A percentile compares a stretch with the other conserved stretches of the same genome.
Conservation (phyloP, 1,140 invertebrate genomes). For the Drosophila setifemur region DNA sequence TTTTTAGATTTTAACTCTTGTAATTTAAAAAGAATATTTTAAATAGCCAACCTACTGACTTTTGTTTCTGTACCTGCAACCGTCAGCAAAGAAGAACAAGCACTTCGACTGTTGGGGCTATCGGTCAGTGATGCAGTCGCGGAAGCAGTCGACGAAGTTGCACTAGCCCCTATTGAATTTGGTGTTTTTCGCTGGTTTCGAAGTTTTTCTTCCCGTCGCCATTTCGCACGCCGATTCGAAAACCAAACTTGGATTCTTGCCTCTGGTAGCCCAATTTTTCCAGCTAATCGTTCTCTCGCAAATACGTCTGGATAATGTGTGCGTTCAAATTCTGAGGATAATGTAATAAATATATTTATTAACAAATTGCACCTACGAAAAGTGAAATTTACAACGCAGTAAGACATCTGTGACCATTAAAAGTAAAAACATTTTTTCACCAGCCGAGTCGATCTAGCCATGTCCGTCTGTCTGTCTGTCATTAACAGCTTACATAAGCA, state of each 20-base stretch:
- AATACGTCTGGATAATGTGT: conserved; percentile 94
- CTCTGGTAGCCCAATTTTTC: conserved; percentile 98
- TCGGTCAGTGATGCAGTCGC: conserved; percentile 49
- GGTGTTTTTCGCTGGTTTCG: conserved; percentile 89
- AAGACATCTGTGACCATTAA: too few species aligned
- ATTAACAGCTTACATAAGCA: too few species aligned
- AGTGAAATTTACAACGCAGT: too few species aligned
- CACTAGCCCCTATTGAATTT: conserved; percentile 58
- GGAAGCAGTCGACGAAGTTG: conserved; percentile 54
- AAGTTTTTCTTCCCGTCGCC: conserved; percentile 98
- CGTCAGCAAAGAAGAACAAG: conserved; percentile 51
- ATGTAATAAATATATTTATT: background rate
- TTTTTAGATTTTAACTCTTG: too few species aligned
- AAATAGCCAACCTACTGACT: conserved; percentile 43
- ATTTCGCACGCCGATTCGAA: conserved; percentile 98
- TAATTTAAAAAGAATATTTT: background rate
- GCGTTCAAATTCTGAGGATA: conserved; percentile 65
- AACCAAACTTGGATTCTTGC: conserved; percentile 99
- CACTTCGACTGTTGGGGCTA: conserved; percentile 61
- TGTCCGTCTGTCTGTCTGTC: too few species aligned
- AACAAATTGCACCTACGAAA: too few species aligned
- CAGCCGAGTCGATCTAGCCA: too few species aligned
- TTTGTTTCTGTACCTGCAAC: conserved; percentile 13
- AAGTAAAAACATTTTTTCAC: too few species aligned
- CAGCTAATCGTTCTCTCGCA: conserved; percentile 96